Conservation (phyloP, 2,113 vertebrate species). For the Xiphias gladius region DNA sequence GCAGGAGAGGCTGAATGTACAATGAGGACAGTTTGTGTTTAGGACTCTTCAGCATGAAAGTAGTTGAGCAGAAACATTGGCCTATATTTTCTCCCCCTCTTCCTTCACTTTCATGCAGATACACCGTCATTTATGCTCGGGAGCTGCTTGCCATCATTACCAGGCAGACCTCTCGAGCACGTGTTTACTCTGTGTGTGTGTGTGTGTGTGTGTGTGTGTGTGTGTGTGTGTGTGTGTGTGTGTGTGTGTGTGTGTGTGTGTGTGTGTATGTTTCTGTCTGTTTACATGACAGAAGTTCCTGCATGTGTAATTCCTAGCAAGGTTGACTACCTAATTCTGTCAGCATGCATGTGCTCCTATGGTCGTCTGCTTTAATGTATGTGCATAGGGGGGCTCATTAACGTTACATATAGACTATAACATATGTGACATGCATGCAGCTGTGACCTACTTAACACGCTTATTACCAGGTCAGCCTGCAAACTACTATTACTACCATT, state of each 20-base stretch:
- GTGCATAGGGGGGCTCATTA: constrained; percentile 46
- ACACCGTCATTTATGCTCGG: constrained; percentile 29
- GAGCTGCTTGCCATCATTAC: constrained; percentile 33
- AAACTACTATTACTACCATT: neutral
- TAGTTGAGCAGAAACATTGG: constrained; percentile 84
- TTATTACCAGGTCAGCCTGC: constrained; percentile 23
- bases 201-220: constrained; percentile 1
- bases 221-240: too few relatives aligned
- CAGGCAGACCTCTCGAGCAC: constrained; percentile 12
- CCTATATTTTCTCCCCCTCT: constrained; percentile 71
- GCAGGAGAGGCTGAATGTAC: constrained; percentile 6
- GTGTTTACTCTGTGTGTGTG: constrained; percentile 12
- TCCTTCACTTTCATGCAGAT: constrained; percentile 40
- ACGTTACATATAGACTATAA: constrained; percentile 56
- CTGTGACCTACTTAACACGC: constrained; percentile 65
- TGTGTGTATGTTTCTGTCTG: constrained; percentile 2
- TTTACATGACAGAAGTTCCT: constrained; percentile 16
- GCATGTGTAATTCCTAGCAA: constrained; percentile 36
- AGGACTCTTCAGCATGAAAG: constrained; percentile 65
- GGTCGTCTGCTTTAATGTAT: constrained; percentile 12
- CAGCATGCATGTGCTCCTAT: constrained; percentile 30
- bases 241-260: constrained; percentile 13
- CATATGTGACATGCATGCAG: constrained; percentile 58
- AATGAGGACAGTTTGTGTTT: constrained; percentile 35
- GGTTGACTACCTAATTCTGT: constrained; percentile 52